phyloP scores from a whole-genome alignment of 2,888 invertebrate genomes.

The Ceramica pisi region DNA sequence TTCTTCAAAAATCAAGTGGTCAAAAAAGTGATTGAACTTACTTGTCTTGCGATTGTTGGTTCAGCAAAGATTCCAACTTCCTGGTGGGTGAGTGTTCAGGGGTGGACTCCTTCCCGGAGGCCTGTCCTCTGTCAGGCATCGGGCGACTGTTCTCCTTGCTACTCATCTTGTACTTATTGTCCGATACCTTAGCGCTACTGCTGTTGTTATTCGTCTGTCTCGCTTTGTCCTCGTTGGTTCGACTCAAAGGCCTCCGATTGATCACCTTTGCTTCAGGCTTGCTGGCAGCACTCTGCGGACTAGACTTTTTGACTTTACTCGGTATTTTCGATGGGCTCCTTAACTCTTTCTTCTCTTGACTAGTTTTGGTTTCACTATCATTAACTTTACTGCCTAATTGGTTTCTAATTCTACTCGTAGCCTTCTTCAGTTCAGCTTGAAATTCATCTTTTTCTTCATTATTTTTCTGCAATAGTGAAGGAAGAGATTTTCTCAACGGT shows the following conservation, averaged over 20 bases:
- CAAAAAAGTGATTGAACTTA: constrained; percentile 65
- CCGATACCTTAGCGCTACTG: constrained; percentile 69
- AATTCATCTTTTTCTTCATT: constrained; percentile 90
- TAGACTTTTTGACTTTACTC: constrained; percentile 89
- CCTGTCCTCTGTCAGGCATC: constrained; percentile 90
- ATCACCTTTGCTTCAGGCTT: constrained; percentile 57
- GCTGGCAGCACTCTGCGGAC: constrained; percentile 79
- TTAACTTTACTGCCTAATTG: constrained; percentile 87
- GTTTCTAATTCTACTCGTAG: constrained; percentile 88
- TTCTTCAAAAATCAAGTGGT: background rate
- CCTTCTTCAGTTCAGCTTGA: constrained; percentile 89
- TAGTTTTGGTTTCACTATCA: constrained; percentile 87
- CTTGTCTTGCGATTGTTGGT: constrained; percentile 75
- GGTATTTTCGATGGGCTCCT: constrained; percentile 85
- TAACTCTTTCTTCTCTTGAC: constrained; percentile 77
- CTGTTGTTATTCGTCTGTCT: constrained; percentile 74
- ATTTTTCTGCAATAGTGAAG: constrained; percentile 88
- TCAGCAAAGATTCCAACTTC: constrained; percentile 73
- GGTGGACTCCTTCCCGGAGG: constrained; percentile 92
- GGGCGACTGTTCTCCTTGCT: constrained; percentile 79
- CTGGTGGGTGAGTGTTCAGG: constrained; percentile 91
- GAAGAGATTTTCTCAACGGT: constrained; percentile 90
- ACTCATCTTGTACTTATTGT: constrained; percentile 77
- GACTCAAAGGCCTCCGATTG: constrained; percentile 79
- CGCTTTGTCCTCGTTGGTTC: constrained; percentile 80